Conservation (phyloP, 2,797 vertebrate species). For the Enteromius paludinosus region DNA sequence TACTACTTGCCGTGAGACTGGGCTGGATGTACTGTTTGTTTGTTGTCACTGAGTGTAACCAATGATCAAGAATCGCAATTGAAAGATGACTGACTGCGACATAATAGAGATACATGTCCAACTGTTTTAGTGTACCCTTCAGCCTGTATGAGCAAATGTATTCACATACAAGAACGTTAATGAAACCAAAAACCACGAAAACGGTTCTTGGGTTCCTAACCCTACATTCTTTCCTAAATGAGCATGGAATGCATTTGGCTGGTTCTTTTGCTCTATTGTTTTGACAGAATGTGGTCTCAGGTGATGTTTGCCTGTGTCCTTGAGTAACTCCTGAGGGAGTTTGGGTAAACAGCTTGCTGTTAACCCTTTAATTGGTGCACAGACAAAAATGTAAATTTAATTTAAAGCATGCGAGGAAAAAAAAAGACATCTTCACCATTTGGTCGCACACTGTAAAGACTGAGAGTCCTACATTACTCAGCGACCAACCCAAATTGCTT, state of each 20-base stretch:
- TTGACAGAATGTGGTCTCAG: constrained; percentile 53
- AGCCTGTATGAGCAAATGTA: neutral
- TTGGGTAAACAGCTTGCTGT: constrained; percentile 52
- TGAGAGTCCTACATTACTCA: constrained; percentile 36
- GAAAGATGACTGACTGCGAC: neutral
- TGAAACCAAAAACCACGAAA: neutral
- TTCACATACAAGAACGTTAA: neutral
- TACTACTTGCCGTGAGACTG: too few species aligned
- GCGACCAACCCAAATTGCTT: constrained; percentile 46
- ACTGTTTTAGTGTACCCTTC: neutral
- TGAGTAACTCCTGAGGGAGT: constrained; percentile 36
- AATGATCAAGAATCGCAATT: neutral
- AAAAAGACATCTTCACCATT: constrained; percentile 4
- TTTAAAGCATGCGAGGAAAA: constrained; percentile 36
- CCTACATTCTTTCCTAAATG: constrained; percentile 4
- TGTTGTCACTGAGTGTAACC: neutral
- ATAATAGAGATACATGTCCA: neutral
- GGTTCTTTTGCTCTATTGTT: constrained; percentile 36
- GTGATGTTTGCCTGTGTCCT: constrained; percentile 48
- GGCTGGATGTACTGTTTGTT: neutral
- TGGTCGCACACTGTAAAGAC: constrained; percentile 11
- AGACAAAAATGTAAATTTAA: constrained; percentile 46
- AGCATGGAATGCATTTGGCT: constrained; percentile 18
- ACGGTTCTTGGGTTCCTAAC: neutral
- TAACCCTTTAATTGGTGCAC: constrained; percentile 44